Evolutionary conservation across 2,888 invertebrate species (phyloP).

Genomic region (Drosophila diplacantha): DNA sequence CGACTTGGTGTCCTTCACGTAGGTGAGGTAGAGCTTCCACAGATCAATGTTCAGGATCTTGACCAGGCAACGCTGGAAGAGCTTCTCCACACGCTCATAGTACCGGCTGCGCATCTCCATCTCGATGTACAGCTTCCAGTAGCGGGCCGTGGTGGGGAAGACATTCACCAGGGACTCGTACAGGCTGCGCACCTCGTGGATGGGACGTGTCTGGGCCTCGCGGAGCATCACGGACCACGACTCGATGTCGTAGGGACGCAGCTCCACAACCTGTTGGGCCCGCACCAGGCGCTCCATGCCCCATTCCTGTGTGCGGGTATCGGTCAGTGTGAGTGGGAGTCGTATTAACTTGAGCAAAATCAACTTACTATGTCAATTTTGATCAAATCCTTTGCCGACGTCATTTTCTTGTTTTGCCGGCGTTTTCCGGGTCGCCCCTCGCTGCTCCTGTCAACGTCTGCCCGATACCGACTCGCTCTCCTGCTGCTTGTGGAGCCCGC

Average conservation of each 20-base stretch:
- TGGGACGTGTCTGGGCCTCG: slow-evolving; percentile 92
- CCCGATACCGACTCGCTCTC: background rate
- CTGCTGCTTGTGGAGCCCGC: background rate
- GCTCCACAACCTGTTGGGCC: slow-evolving; percentile 91
- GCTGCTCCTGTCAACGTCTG: background rate
- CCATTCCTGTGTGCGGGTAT: slow-evolving; percentile 83
- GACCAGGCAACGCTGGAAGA: slow-evolving; percentile 98
- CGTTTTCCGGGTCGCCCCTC: slow-evolving; percentile 3
- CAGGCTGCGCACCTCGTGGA: slow-evolving; percentile 92
- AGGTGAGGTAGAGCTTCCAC: slow-evolving; percentile 98
- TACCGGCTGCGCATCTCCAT: slow-evolving; percentile 98
- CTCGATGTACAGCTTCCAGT: slow-evolving; percentile 99
- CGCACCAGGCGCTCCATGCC: slow-evolving; percentile 90
- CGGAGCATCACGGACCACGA: slow-evolving; percentile 97
- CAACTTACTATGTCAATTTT: slow-evolving; percentile 78
- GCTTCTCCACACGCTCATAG: slow-evolving; percentile 99
- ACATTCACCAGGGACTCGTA: slow-evolving; percentile 96
- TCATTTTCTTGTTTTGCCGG: slow-evolving; percentile 61
- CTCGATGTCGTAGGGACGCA: slow-evolving; percentile 95
- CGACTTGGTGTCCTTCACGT: slow-evolving; percentile 98
- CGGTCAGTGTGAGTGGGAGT: background rate
- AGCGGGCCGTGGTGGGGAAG: slow-evolving; percentile 97
- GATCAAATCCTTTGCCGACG: slow-evolving; percentile 75
- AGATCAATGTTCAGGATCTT: slow-evolving; percentile 99
- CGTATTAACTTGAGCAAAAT: background rate